Conservation (phyloP, 2,113 vertebrate species). For the Pelodiscus sinensis region DNA sequence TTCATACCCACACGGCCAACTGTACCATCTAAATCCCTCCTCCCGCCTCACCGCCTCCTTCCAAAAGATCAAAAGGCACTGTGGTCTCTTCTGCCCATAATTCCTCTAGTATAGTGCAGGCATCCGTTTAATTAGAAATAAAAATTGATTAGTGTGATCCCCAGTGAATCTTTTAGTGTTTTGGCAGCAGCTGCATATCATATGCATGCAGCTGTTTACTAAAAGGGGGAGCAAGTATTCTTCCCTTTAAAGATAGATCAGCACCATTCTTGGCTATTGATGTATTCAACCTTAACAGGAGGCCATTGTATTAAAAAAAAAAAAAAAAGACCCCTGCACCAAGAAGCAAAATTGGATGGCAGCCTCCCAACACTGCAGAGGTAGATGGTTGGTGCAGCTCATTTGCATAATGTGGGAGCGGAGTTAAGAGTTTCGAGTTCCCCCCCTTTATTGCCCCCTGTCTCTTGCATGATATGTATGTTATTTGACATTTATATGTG, state of each 20-base stretch:
- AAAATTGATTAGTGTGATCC: conserved; percentile 55
- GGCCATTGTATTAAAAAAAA: background rate
- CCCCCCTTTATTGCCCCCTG: background rate
- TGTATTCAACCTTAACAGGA: background rate
- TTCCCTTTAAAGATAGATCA: conserved; percentile 39
- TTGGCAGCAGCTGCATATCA: conserved; percentile 44
- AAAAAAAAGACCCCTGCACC: no score
- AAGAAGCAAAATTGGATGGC: background rate
- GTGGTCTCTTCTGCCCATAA: background rate
- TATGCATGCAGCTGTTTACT: conserved; percentile 17
- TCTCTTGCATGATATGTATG: background rate
- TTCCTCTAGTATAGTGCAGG: conserved; percentile 2
- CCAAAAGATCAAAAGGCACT: background rate
- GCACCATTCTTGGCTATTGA: conserved; percentile 9
- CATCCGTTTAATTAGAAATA: conserved; percentile 58
- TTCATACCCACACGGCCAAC: background rate
- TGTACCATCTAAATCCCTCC: background rate
- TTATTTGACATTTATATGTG: background rate
- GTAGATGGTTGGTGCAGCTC: background rate
- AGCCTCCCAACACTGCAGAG: background rate
- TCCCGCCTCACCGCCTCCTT: background rate
- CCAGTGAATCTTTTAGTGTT: conserved; percentile 8
- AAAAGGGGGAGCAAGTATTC: background rate
- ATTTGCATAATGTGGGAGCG: background rate
- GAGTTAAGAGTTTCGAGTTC: background rate